These are phyloP conservation scores for Setophaga coronata DNA, from an alignment of 2,113 vertebrate genomes.

Conservation along the genomic window DNA sequence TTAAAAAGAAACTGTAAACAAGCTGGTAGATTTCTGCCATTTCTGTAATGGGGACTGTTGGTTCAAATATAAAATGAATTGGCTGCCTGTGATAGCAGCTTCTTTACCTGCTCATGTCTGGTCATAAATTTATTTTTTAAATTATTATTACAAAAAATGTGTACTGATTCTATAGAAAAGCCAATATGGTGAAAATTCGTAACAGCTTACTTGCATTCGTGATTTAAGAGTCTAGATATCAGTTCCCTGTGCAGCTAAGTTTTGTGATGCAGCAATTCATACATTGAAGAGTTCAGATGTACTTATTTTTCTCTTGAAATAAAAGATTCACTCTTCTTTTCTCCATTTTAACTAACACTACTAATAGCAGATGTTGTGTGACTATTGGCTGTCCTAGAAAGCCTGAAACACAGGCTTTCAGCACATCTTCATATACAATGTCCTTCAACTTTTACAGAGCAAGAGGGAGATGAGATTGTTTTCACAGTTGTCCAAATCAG, in stretches of 20 bases:
- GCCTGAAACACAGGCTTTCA: background rate
- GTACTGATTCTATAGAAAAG: background rate
- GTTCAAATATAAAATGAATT: background rate
- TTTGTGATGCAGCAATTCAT: background rate
- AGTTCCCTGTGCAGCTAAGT: background rate
- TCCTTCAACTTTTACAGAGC: background rate
- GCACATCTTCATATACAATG: background rate
- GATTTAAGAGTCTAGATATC: background rate
- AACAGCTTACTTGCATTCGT: background rate
- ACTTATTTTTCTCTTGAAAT: background rate
- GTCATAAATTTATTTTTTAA: background rate
- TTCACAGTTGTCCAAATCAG: background rate
- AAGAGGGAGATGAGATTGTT: background rate
- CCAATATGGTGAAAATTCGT: background rate
- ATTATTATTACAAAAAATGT: background rate
- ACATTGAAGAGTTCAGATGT: background rate
- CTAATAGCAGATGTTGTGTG: background rate
- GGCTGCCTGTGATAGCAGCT: background rate
- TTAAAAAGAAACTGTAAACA: background rate
- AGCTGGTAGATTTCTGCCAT: background rate
- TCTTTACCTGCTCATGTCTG: background rate
- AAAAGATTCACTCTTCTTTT: background rate
- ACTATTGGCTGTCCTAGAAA: background rate
- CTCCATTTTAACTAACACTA: background rate
- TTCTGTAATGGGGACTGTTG: background rate